Conservation (phyloP, 2,888 invertebrate genomes). For the Magallana nippona region DNA sequence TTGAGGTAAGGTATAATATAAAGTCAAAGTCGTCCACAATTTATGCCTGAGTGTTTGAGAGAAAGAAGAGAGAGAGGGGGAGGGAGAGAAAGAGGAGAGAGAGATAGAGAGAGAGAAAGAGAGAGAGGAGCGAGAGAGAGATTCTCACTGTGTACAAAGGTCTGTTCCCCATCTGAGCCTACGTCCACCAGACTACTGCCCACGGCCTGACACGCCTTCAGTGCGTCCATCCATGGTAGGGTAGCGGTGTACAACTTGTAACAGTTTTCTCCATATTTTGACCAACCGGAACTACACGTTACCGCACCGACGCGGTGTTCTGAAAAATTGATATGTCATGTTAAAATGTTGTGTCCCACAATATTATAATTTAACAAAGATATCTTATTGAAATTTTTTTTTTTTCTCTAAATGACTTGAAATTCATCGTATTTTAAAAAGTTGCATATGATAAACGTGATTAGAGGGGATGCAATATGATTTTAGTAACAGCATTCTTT, state of each 20-base stretch:
- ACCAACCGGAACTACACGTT: constrained; percentile 1
- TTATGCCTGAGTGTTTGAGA: background rate
- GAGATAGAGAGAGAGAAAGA: constrained; percentile 1
- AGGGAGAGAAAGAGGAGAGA: background rate
- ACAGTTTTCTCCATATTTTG: constrained; percentile 14
- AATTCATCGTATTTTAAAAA: too few species aligned
- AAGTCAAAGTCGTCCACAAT: too few species aligned
- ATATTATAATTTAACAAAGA: too few species aligned
- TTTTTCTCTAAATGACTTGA: too few species aligned
- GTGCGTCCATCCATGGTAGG: background rate
- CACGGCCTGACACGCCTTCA: constrained; percentile 7
- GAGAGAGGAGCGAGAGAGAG: background rate
- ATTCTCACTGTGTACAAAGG: constrained; percentile 19
- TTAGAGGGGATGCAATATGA: too few species aligned
- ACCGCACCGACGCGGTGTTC: background rate
- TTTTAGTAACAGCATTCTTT: too few species aligned
- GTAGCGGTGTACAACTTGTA: background rate
- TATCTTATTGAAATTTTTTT: too few species aligned
- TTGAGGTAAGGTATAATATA: background rate
- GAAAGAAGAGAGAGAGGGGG: constrained; percentile 7
- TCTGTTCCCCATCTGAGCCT: constrained; percentile 9
- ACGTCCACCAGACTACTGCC: constrained; percentile 2
- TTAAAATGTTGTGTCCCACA: too few species aligned
- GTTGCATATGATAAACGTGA: too few species aligned
- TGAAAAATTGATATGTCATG: background rate